Evolutionary conservation across 2,888 invertebrate genomes (phyloP).

Genomic region (Leptopilina syphax): DNA sequence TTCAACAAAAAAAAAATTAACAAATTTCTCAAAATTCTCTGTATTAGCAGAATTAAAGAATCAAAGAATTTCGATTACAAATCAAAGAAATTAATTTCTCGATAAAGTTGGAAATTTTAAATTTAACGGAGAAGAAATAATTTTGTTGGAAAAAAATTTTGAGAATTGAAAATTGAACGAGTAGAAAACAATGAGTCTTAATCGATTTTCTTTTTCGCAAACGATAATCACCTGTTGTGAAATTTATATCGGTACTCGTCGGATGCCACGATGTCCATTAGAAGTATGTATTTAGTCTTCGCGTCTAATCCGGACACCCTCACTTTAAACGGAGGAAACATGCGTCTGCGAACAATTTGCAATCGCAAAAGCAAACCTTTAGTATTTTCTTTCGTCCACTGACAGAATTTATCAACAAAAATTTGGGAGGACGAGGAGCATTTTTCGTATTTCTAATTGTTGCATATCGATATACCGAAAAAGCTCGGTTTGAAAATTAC

Average conservation of each 20-base stretch:
- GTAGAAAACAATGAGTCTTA: conserved; percentile 41
- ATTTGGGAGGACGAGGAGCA: conserved; percentile 16
- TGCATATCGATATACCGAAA: background rate
- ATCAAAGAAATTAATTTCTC: no score
- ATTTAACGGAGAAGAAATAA: no score
- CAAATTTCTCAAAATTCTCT: no score
- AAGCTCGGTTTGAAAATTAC: conserved; percentile 15
- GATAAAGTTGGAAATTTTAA: no score
- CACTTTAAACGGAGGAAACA: conserved; percentile 99
- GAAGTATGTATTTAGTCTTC: conserved; percentile 97
- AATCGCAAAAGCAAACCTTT: conserved; percentile 70
- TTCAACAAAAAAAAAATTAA: no score
- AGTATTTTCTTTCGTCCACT: conserved; percentile 62
- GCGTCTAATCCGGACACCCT: conserved; percentile 97
- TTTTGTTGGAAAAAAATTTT: background rate
- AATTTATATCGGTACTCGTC: conserved; percentile 97
- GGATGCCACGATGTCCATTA: conserved; percentile 98
- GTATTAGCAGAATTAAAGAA: no score
- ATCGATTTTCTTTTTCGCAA: conserved; percentile 41
- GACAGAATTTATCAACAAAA: conserved; percentile 3
- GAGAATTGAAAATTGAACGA: background rate
- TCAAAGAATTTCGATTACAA: no score
- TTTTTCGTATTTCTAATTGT: background rate
- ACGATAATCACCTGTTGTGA: conserved; percentile 88
- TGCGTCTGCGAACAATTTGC: conserved; percentile 86